These are phyloP conservation scores for Bombus balteatus DNA, from an alignment of 1,140 invertebrate species.

Conservation along the genomic window DNA sequence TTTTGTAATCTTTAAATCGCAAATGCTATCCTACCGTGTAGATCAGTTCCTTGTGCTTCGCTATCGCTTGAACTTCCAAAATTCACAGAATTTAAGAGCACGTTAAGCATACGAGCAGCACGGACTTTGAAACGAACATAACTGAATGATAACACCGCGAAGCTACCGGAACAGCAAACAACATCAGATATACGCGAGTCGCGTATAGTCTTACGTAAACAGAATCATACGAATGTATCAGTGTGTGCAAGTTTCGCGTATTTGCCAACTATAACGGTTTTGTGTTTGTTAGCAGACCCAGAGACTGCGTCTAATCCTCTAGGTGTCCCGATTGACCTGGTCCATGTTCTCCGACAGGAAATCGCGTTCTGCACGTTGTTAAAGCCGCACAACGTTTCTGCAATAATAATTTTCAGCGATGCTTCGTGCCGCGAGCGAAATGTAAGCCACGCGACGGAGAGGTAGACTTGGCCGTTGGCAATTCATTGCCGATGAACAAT, in stretches of 20 bases:
- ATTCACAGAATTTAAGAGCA: neutral
- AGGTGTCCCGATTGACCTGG: neutral
- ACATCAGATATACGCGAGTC: neutral
- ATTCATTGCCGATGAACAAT: neutral
- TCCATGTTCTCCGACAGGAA: neutral
- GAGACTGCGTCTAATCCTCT: conserved; percentile 9
- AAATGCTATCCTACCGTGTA: neutral
- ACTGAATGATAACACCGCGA: neutral
- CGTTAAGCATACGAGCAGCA: neutral
- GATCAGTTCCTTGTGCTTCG: neutral
- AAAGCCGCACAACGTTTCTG: neutral
- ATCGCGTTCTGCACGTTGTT: neutral
- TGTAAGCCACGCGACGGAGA: neutral
- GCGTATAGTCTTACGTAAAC: neutral
- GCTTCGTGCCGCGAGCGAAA: conserved; percentile 13
- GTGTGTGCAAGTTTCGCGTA: conserved; percentile 8
- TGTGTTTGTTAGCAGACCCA: conserved; percentile 15
- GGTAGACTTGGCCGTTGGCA: neutral
- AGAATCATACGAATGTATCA: neutral
- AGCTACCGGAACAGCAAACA: neutral
- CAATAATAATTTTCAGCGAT: conserved; percentile 29
- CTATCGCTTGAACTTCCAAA: neutral
- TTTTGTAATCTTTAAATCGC: neutral
- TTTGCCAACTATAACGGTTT: neutral
- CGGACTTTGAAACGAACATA: neutral